Evolutionary conservation across 2,797 vertebrate genomes (phyloP), one percentile per base, ranked within the genome.

Genomic region (Sebastiscus albofasciatus): DNA sequence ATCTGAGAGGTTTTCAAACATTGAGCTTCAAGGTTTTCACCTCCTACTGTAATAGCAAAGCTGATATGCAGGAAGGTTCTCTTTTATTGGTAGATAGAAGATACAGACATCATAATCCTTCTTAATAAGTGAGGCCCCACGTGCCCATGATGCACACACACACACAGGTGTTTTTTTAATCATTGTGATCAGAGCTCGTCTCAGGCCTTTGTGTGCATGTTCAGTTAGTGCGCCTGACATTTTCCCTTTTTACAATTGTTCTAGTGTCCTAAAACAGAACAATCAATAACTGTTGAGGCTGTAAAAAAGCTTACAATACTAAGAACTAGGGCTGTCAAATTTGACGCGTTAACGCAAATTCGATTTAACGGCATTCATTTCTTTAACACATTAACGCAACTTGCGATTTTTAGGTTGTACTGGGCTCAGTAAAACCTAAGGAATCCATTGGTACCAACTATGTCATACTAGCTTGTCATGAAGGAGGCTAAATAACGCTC

Each of bases 1-100:
- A 83, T 79, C 26, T 34, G 31, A 83, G 66, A 22, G 42, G 18
- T 69, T 80, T n/a, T 75, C 39, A 81, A 77, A 81, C 68, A 62
- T 3, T 13, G 33, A 72, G 68, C 62, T 65, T 65, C n/a, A 67
- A 62, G 12, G 72, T 65, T 80, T 83, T 33, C 12, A 34, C 62
- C 42, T 75, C 79, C 29, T 26, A 42, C 73, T 75, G 20, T 52
- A 59, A 56, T 0, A 49, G 24, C 9, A 33, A 62, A 58, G 22
- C n/a, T 22, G 36, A 70, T 29, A 36, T 5, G 16, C 56, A 10
- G 24, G 18, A 39, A 67, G 16, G 13, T 55, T 65, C 2, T 26
- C 22, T 72, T 64, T 67, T 67, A 62, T 52, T 29, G 46, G 24
- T 42, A 13, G 24, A 24, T 24, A 24, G 24, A 73, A 70, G 65